Percentiles rank a stretch among this genome's conserved stretches.
These are phyloP conservation scores for Takifugu rubripes DNA, from an alignment of 2,797 vertebrate genomes.

Conservation along the genomic window DNA sequence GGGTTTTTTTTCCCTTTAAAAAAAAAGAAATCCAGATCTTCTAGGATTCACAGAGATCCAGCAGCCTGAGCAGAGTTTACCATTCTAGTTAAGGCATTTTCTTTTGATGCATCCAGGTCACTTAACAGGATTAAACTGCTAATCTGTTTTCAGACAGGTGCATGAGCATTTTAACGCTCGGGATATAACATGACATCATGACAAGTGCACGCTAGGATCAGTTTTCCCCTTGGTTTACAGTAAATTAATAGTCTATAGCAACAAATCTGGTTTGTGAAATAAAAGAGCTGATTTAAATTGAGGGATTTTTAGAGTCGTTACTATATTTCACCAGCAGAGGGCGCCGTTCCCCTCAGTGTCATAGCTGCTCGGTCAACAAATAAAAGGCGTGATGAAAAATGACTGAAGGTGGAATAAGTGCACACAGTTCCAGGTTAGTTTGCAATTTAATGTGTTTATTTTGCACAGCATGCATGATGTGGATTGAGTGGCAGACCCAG, in stretches of 20 bases:
- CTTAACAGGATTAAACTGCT: slow-evolving; percentile 48
- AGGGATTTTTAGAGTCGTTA: no score
- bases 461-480: slow-evolving; percentile 41
- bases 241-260: background rate
- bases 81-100: slow-evolving; percentile 17
- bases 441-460: slow-evolving; percentile 47
- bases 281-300: background rate
- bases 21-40: background rate
- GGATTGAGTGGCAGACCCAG: slow-evolving; percentile 9
- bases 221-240: no score
- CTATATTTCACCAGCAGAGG: slow-evolving; percentile 36
- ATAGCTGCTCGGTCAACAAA: background rate
- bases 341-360: slow-evolving; percentile 27
- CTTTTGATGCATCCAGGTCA: slow-evolving; percentile 48
- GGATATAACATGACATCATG: no score
- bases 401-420: background rate
- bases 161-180: slow-evolving; percentile 9
- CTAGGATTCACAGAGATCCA: background rate
- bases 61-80: background rate
- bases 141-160: slow-evolving; percentile 35
- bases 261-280: background rate
- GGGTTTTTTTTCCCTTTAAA: no score
- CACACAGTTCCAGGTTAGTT: slow-evolving; percentile 9
- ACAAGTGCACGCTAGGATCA: no score
- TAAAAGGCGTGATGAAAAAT: background rate